phyloP scores from a whole-genome alignment of 2,888 invertebrate species.

The Hymenopus coronatus region DNA sequence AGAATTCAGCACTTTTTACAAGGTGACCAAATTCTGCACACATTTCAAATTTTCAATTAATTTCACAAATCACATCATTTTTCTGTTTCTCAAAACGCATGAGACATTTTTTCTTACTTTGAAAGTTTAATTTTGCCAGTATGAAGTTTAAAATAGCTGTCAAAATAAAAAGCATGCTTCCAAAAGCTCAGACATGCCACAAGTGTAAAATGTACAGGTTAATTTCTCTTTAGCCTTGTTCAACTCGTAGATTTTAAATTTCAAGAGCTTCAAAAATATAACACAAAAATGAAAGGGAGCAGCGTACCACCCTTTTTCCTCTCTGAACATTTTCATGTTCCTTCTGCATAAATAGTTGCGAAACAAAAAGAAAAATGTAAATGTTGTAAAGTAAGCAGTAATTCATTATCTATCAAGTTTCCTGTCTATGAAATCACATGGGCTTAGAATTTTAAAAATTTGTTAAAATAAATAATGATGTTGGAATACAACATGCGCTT shows the following conservation, averaged over 20 bases:
- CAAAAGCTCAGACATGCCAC: too few species aligned
- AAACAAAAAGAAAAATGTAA: neutral
- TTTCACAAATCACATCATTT: too few species aligned
- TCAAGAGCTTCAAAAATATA: too few species aligned
- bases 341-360: neutral
- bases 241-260: too few species aligned
- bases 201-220: too few species aligned
- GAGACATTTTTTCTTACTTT: too few species aligned
- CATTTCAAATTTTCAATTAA: neutral
- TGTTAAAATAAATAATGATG: neutral
- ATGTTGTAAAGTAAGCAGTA: neutral
- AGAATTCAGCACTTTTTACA: neutral
- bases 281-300: too few species aligned
- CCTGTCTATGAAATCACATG: neutral
- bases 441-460: neutral
- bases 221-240: too few species aligned
- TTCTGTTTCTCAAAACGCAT: too few species aligned
- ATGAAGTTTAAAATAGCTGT: too few species aligned
- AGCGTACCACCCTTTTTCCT: neutral
- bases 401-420: neutral
- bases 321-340: neutral
- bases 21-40: neutral
- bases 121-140: too few species aligned
- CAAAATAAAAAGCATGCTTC: too few species aligned
- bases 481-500: neutral